A percentile compares a stretch with the other conserved stretches of the same genome.
Conservation (phyloP, 2,888 invertebrate genomes). For the Troides aeacus region DNA sequence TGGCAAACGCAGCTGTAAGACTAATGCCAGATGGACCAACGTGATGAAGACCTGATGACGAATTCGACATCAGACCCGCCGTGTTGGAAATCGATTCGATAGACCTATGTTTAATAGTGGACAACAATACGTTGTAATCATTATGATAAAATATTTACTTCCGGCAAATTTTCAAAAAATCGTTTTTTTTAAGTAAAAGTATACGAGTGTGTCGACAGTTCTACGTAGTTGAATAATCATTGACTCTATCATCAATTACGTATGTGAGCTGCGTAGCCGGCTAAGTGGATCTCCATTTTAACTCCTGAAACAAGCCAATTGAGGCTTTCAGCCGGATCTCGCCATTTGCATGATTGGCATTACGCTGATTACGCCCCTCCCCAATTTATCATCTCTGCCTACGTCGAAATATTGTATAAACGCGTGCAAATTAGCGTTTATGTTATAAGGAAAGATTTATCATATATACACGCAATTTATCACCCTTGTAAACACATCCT, state of each 20-base stretch:
- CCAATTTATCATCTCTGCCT: conserved; percentile 38
- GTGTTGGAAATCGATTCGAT: too few relatives aligned
- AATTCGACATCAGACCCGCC: too few relatives aligned
- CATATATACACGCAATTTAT: neutral
- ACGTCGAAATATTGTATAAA: conserved; percentile 59
- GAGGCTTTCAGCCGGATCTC: conserved; percentile 79
- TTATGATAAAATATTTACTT: too few relatives aligned
- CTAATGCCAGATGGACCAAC: too few relatives aligned
- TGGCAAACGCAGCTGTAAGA: too few relatives aligned
- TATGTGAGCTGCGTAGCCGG: conserved; percentile 76
- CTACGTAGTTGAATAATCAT: conserved; percentile 41
- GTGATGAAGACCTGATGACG: too few relatives aligned
- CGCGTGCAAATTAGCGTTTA: conserved; percentile 72
- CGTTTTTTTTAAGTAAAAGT: neutral
- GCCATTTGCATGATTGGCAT: conserved; percentile 79
- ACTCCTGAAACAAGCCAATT: conserved; percentile 80
- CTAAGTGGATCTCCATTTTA: conserved; percentile 81
- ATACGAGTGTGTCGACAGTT: conserved; percentile 2
- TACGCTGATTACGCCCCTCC: conserved; percentile 70
- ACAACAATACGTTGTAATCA: too few relatives aligned
- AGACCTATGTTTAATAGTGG: too few relatives aligned
- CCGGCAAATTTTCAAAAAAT: too few relatives aligned
- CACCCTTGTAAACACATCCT: neutral
- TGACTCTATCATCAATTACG: conserved; percentile 67
- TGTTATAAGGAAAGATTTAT: conserved; percentile 41